Percentiles rank a stretch among this genome's conserved stretches.
These are phyloP conservation scores for Galaxias olidus DNA, from an alignment of 2,797 vertebrate genomes.

Conservation along the genomic window DNA sequence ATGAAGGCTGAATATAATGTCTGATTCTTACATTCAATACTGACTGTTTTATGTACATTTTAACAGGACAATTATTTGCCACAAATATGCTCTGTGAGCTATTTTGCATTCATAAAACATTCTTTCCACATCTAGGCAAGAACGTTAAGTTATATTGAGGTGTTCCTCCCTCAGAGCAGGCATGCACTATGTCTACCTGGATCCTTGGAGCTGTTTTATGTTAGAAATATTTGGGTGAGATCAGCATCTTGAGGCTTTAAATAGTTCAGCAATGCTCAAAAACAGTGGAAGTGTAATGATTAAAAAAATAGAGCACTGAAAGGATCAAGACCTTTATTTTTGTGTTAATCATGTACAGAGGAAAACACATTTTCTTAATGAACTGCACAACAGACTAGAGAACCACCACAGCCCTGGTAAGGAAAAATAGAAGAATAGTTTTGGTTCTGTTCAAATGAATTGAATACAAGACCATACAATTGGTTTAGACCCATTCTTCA, in stretches of 20 bases:
- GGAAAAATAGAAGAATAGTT: constrained; percentile 35
- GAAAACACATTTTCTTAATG: constrained; percentile 15
- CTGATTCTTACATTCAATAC: no score
- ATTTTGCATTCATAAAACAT: no score
- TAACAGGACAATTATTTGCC: no score
- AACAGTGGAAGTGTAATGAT: constrained; percentile 13
- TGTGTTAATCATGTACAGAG: constrained; percentile 25
- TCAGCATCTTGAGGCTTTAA: not conserved
- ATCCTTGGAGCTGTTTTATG: not conserved
- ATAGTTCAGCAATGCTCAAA: constrained; percentile 1
- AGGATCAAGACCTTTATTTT: constrained; percentile 43
- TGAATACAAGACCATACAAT: constrained; percentile 31
- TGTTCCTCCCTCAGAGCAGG: no score
- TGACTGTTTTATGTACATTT: no score
- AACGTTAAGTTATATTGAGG: no score
- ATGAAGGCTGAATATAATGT: no score
- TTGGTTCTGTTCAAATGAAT: constrained; percentile 46
- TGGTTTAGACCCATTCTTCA: constrained; percentile 32
- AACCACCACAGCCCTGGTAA: constrained; percentile 38
- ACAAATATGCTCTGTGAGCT: no score
- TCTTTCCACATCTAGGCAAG: no score
- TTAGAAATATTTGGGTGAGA: not conserved
- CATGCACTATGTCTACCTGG: not conserved
- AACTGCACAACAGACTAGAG: constrained; percentile 47
- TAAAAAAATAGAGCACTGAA: constrained; percentile 45